Evolutionary conservation across 2,113 vertebrate genomes (phyloP), one percentile per base, ranked within the genome.

Genomic region (Chaetodon auriga): DNA sequence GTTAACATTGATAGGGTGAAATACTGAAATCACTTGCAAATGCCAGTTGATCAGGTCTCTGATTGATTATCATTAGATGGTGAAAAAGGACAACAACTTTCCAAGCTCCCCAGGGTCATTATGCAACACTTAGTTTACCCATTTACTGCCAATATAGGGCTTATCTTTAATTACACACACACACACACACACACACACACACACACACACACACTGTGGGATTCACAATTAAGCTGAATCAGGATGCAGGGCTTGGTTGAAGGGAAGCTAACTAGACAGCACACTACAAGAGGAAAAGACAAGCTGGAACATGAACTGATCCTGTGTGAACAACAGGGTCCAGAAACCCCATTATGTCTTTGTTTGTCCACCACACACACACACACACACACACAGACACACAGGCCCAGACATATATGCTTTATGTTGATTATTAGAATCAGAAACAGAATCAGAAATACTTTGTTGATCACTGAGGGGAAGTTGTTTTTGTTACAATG

Each of bases 141-240:
- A 80, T 83, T 84, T 89, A 65, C 85, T 83, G 84, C 87, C 84
- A 80, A 77, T 76, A 62, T 80, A 77, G 61, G 57, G 85, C 84
- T 89, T 86, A 78, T 83, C 43, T 75, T 74, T 90, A 89, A 86
- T 92, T 89, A 90, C 81, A 80, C 61, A 81, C 60, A 57, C 54
- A 70, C 43, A 48, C 68, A 64, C 60, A 70, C 64, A 72, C 53
- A 53, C 53, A 63, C 46, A 68, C 53, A 75, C 69, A 76, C 51
- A 48, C 49, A 62, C 45, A 72, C 41, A 76, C 55, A 78, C 45
- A 71, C 87, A 83, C 86, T 54, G 68, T 85, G 92, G 92, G 87
- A 93, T 90, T 92, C 86, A 88, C 84, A 93, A 94, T 94, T 92
- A 94, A 92, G 92, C 93, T 93, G 92, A 94, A 88, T 94, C 92